Evolutionary conservation across 2,888 invertebrate genomes (phyloP), one percentile per base, ranked within the genome.

Genomic region (Aelia acuminata): DNA sequence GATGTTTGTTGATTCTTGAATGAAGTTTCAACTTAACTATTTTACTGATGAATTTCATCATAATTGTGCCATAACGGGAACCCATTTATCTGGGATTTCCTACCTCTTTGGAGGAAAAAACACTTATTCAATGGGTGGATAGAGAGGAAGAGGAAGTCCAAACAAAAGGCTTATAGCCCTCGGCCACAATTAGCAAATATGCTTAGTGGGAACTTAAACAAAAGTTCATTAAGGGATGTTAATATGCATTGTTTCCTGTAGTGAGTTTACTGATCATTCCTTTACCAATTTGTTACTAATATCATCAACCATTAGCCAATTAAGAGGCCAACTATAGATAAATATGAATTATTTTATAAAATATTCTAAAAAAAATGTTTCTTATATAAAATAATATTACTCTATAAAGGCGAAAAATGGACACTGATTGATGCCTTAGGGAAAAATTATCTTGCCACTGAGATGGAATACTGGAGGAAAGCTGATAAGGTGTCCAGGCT

Each of bases 201-300:
- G 26, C 57, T 57, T 57, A 57, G 57, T 26, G 26, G 26, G 11
- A 57, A 26, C 57, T 57, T 57, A 57, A 26, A 57, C 57, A 57
- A 57, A 26, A 53, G 53, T 53, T 53, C n/a, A 53, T 53, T 53
- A 53, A 3, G 8, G n/a, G 53, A 53, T 53, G 53, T 53, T n/a
- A 53, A n/a, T n/a, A 53, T n/a, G 53, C n/a, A 53, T 53, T n/a
- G 53, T n/a, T 53, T n/a, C 53, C n/a, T 53, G n/a, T 53, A n/a
- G n/a, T n/a, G n/a, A 11, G 53, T 53, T 53, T 53, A 53, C n/a
- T 53, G n/a, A 53, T 53, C 53, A n/a, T n/a, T 53, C n/a, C n/a
- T n/a, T 53, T n/a, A 53, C 10, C 10, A 8, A 22, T n/a, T 53
- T 53, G 7, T 8, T n/a, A n/a, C 53, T 3, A n/a, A 53, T 2